A percentile compares a stretch with the other conserved stretches of the same genome.
Evolutionary conservation across 2,113 vertebrate species (phyloP).

Genomic region (Dicentrarchus labrax): DNA sequence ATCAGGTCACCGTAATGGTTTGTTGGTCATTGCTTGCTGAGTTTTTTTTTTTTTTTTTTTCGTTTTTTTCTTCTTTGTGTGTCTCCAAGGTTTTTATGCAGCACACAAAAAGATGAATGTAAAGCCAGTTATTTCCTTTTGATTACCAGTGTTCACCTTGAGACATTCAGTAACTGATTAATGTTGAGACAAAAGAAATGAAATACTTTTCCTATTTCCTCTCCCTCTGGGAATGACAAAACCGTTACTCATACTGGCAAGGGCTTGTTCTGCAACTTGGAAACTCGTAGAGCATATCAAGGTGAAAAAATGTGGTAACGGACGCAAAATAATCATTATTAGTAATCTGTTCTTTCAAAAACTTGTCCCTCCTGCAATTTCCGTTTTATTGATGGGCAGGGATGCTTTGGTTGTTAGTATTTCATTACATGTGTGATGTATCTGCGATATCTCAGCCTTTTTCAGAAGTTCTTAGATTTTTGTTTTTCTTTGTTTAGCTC

Average conservation of each 20-base stretch:
- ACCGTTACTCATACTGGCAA: conserved; percentile 40
- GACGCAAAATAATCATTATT: conserved; percentile 5
- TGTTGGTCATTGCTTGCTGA: not conserved
- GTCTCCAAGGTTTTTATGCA: conserved; percentile 20
- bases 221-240: conserved; percentile 37
- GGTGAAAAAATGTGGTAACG: not conserved
- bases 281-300: not conserved
- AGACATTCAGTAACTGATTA: conserved; percentile 64
- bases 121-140: conserved; percentile 52
- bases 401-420: not conserved
- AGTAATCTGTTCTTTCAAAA: not conserved
- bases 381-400: not conserved
- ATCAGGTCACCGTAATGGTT: conserved; percentile 38
- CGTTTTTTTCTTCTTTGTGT: not conserved
- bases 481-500: not conserved
- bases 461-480: not conserved
- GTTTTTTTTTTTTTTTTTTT: not conserved
- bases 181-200: conserved; percentile 64
- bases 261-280: conserved; percentile 24
- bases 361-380: not conserved
- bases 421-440: not conserved
- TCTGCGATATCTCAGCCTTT: not conserved
- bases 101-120: conserved; percentile 48
- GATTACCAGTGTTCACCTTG: conserved; percentile 66
- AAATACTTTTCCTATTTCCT: conserved; percentile 55